phyloP scores from a whole-genome alignment of 2,113 vertebrate genomes.

The Perca fluviatilis region DNA sequence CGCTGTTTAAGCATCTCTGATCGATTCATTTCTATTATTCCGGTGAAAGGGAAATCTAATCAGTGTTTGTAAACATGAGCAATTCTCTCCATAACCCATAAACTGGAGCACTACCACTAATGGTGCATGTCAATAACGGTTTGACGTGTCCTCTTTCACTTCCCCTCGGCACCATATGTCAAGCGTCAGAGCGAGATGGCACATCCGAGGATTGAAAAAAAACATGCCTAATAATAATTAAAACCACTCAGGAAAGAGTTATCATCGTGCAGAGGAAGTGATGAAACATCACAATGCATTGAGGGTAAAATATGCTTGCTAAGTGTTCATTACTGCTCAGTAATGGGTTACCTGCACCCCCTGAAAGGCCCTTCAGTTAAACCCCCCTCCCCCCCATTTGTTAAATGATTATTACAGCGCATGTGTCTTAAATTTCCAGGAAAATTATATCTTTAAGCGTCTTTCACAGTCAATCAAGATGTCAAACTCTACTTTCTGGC shows the following conservation, averaged over 20 bases:
- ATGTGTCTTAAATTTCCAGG: neutral
- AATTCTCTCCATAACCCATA: neutral
- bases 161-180: neutral
- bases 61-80: constrained; percentile 6
- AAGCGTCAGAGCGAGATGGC: neutral
- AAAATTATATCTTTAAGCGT: neutral
- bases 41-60: constrained; percentile 5
- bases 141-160: constrained; percentile 2
- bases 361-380: neutral
- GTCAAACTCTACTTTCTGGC: neutral
- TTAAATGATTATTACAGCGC: neutral
- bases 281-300: neutral
- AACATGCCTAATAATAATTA: neutral
- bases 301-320: neutral
- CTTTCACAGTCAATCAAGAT: neutral
- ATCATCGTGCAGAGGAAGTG: neutral
- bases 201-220: neutral
- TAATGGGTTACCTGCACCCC: constrained; percentile 7
- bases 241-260: neutral
- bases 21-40: neutral
- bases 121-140: neutral
- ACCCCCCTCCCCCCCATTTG: neutral
- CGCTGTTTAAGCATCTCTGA: neutral
- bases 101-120: constrained; percentile 23
- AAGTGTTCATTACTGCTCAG: constrained; percentile 2